Evolutionary conservation across 2,113 vertebrate genomes (phyloP), one percentile per base, ranked within the genome.

Genomic region (Pipra filicauda): DNA sequence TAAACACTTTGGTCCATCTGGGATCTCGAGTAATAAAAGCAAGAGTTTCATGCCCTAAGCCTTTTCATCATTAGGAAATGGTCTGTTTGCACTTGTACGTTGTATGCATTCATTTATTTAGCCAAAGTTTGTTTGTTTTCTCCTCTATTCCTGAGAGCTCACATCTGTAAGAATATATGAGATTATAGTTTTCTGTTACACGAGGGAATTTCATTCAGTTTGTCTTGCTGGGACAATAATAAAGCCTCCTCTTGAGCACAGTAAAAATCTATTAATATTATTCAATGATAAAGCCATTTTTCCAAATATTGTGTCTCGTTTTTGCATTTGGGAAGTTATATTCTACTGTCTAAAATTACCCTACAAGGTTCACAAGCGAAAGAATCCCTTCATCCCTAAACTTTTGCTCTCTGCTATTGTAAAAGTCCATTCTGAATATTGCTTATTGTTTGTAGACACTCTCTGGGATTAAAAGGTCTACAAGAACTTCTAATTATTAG

Each of bases 101-200:
- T 80, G 12, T 43, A 70, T 76, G 24, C 0, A 5, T 12, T 57
- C 1, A 0, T 91, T 94, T 91, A 51, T 80, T 88, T 83, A 86
- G 31, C 33, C 39, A 62, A 69, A 90, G 28, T 66, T 91, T 95
- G 8, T 71, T 96, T 96, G 52, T 72, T 85, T 96, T 88, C 61
- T 52, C 23, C 54, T 66, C 35, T 66, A 0, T 71, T 87, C 72
- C 44, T 57, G 22, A 87, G 73, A 84, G 30, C 3, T 83, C 19
- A 88, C 74, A 90, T 89, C 48, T 88, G 77, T 54, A 89, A 61
- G 66, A 37, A 33, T 19, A 73, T 41, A 52, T 48, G 55, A 89
- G 51, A 85, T 51, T 80, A 44, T 5, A 51, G 33, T 51, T 66
- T 86, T 66, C 27, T 73, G 6, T 69, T 79, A 70, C 51, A n/a